phyloP scores from a whole-genome alignment of 2,797 vertebrate species.

The Trachurus trachurus region DNA sequence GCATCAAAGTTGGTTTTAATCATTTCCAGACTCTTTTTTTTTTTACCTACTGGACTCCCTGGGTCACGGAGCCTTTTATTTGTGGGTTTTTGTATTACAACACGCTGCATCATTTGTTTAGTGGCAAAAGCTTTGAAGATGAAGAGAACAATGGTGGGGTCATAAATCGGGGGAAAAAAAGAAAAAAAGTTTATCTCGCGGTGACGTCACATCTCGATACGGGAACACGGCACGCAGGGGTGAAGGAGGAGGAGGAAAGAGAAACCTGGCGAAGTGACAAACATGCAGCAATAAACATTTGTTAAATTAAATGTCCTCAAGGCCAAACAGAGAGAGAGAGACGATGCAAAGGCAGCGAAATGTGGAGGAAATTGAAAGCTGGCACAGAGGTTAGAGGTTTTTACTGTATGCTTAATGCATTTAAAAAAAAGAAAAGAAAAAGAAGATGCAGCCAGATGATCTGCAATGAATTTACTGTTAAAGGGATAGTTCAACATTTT shows the following conservation, averaged over 20 bases:
- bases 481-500: too few species aligned
- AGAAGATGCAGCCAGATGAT: slow-evolving; percentile 42
- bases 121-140: slow-evolving; percentile 75
- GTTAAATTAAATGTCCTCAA: slow-evolving; percentile 46
- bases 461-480: slow-evolving; percentile 36
- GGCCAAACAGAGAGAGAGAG: slow-evolving; percentile 35
- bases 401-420: slow-evolving; percentile 25
- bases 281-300: slow-evolving; percentile 24
- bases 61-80: slow-evolving; percentile 33
- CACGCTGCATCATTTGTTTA: slow-evolving; percentile 57
- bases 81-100: slow-evolving; percentile 51
- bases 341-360: slow-evolving; percentile 29
- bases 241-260: slow-evolving; percentile 26
- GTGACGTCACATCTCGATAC: slow-evolving; percentile 39
- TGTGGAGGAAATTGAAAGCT: slow-evolving; percentile 58
- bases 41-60: slow-evolving; percentile 3
- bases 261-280: slow-evolving; percentile 42
- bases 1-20: slow-evolving; percentile 26
- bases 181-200: slow-evolving; percentile 21
- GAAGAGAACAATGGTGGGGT: slow-evolving; percentile 66
- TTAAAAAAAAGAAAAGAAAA: background rate
- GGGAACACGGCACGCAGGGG: slow-evolving; percentile 20
- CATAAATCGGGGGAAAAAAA: slow-evolving; percentile 61
- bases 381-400: slow-evolving; percentile 31
- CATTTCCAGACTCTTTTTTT: slow-evolving; percentile 1